A percentile compares a stretch with the other conserved stretches of the same genome.
Evolutionary conservation across 2,113 vertebrate genomes (phyloP).

Genomic region (Caloenas nicobarica): DNA sequence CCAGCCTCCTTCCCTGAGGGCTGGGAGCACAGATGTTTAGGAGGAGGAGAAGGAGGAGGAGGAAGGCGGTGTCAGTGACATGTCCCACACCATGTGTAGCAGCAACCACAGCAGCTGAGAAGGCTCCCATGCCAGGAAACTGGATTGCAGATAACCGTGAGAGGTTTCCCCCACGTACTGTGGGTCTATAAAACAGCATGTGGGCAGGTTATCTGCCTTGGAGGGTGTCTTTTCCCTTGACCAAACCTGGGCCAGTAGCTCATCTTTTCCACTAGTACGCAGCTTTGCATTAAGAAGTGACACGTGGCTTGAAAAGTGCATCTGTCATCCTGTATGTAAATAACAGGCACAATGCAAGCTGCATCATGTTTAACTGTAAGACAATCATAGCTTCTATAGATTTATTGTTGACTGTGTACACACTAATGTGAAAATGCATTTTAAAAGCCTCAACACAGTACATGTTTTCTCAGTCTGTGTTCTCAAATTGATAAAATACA

Average conservation of each 20-base stretch:
- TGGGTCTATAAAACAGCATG: background rate
- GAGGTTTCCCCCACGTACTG: background rate
- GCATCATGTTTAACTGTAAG: background rate
- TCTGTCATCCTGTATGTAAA: background rate
- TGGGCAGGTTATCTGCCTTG: background rate
- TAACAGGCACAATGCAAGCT: background rate
- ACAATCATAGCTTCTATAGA: background rate
- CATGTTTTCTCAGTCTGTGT: constrained; percentile 17
- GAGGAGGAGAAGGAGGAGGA: background rate
- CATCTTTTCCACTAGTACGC: background rate
- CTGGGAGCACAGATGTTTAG: background rate
- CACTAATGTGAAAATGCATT: constrained; percentile 17
- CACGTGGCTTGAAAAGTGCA: background rate
- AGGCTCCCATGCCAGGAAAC: background rate
- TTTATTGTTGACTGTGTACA: constrained; percentile 42
- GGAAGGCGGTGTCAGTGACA: background rate
- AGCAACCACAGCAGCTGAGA: background rate
- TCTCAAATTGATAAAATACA: constrained; percentile 64
- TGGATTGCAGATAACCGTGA: background rate
- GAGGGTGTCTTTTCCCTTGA: background rate
- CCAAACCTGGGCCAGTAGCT: background rate
- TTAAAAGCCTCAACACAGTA: background rate
- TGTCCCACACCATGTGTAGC: accelerated
- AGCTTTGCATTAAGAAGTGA: background rate
- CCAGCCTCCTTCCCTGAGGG: background rate